Conservation (phyloP, 30 jellyfish, hydroid and myxozoan genomes). For the Aurelia sp. region DNA sequence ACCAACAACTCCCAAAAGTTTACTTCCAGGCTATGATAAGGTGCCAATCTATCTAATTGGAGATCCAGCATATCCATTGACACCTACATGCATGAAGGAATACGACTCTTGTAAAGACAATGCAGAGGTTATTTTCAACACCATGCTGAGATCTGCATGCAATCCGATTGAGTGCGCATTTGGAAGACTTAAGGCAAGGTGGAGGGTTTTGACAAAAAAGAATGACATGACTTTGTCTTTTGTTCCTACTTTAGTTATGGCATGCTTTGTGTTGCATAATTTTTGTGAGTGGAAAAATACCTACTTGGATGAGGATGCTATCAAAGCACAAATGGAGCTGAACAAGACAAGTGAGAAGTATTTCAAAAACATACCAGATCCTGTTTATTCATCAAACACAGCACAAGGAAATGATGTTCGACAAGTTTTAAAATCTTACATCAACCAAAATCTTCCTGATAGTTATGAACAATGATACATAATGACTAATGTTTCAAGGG, state of each 20-base stretch:
- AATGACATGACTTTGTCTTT: constrained; percentile 49
- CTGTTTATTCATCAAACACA: constrained; percentile 8
- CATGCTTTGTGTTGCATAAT: constrained; percentile 83
- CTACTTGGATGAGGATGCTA: constrained; percentile 24
- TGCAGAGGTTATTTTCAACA: constrained; percentile 70
- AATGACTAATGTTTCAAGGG: not conserved
- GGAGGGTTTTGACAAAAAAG: constrained; percentile 62
- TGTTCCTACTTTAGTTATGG: constrained; percentile 58
- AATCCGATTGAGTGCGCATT: constrained; percentile 88
- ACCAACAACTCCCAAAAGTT: constrained; percentile 16
- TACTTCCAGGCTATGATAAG: constrained; percentile 30
- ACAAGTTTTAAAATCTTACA: not conserved
- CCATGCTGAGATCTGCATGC: constrained; percentile 68
- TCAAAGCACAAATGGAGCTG: constrained; percentile 26
- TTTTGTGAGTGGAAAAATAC: constrained; percentile 44
- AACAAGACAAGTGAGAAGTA: not conserved
- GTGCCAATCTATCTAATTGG: constrained; percentile 76
- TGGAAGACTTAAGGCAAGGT: constrained; percentile 81
- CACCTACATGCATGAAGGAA: constrained; percentile 80
- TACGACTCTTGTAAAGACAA: constrained; percentile 48
- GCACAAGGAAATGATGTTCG: constrained; percentile 16
- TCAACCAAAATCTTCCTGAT: constrained; percentile 4
- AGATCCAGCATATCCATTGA: constrained; percentile 82
- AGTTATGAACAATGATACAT: not conserved
- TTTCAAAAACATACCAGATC: constrained; percentile 28